Evolutionary conservation across 2,888 invertebrate genomes (phyloP), one percentile per base, ranked within the genome.

Genomic region (Morpho achilles): DNA sequence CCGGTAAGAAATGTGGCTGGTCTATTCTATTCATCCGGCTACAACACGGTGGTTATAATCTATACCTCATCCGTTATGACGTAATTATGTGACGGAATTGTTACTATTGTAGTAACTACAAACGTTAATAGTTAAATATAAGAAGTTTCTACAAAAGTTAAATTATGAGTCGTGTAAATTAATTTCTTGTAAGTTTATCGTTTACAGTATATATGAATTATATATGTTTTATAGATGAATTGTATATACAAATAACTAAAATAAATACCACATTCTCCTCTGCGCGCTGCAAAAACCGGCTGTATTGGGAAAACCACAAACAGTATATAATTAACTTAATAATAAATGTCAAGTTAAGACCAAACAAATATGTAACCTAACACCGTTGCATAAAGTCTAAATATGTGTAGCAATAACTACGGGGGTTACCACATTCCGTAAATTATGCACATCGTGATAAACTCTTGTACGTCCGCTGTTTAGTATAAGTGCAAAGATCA

Each of bases 241-340:
- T 32, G 32, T 32, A 5, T 32, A 32, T 32, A 32, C 5, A 32
- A 32, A 3, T 86, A 79, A 47, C 16, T 47, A 47, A 16, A 45
- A n/a, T 47, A 51, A 41, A 43, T 22, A 8, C 32, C 32, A 32
- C 32, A 32, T 32, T 32, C 32, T 32, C 32, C 4, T 43, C 1
- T 43, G 43, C 43, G 43, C 4, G 47, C 40, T 32, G 47, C 55
- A 42, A 59, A 68, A 74, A 74, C 73, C 69, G 69, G 71, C 68
- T 69, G 50, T 42, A 53, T 58, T 62, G 73, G 73, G 67, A 75
- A 76, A 75, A 70, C 75, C 76, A 66, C 67, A 60, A 64, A 48
- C 53, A 22, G 49, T 51, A 23, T 53, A 46, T 57, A 53, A 56
- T 46, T 8, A 32, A 43, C 56, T 43, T 57, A 46, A 46, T 44